Conservation (phyloP, 2,113 vertebrate species). For the Hoplias malabaricus region DNA sequence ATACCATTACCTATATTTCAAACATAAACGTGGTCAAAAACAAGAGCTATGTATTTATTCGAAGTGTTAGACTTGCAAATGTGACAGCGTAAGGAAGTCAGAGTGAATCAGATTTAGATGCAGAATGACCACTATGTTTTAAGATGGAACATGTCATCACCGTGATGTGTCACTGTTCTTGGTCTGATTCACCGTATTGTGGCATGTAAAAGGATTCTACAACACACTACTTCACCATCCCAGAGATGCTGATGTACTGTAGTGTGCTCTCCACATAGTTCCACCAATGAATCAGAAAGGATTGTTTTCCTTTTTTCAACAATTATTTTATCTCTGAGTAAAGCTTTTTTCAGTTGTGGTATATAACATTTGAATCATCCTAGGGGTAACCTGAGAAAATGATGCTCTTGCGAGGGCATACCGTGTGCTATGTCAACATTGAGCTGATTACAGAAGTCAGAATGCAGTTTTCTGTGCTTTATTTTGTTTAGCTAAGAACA, state of each 20-base stretch:
- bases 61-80: conserved; percentile 31
- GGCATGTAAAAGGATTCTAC: conserved; percentile 29
- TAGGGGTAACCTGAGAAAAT: conserved; percentile 14
- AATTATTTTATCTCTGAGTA: conserved; percentile 5
- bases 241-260: conserved; percentile 28
- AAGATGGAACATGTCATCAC: conserved; percentile 34
- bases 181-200: conserved; percentile 42
- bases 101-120: conserved; percentile 43
- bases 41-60: conserved; percentile 39
- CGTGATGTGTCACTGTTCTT: conserved; percentile 25
- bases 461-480: neutral
- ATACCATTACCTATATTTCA: conserved; percentile 45
- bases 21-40: conserved; percentile 46
- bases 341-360: conserved; percentile 11
- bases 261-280: conserved; percentile 41
- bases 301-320: conserved; percentile 3
- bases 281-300: conserved; percentile 22
- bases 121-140: conserved; percentile 31
- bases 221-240: conserved; percentile 31
- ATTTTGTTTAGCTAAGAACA: neutral
- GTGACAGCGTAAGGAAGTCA: conserved; percentile 26
- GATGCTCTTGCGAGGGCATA: conserved; percentile 18
- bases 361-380: neutral
- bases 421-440: conserved; percentile 24
- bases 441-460: neutral